Base-by-base conservation (phyloP, 2,888 invertebrate species). In the Zonitis immaculata region DNA sequence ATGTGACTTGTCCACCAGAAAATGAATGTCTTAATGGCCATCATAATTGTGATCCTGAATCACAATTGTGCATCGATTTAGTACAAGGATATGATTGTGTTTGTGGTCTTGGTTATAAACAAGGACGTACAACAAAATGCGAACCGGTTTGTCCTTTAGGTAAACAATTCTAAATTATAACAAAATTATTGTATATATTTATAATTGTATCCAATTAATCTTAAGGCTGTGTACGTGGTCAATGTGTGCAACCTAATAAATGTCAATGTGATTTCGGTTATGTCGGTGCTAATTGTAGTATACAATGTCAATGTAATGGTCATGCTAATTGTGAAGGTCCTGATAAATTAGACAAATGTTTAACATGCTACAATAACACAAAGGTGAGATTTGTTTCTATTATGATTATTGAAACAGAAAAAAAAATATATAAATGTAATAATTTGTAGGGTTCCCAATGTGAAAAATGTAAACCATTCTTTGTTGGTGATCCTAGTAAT, bases 241-340 rank as follows among this genome's bases (percentile, higher is more conserved):
- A 80, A 14, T 95, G 94, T 73, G 78, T 90, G 16, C 85, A 88
- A 66, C 94, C 94, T 47, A 84, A 91, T 70, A 82, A 85, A 54
- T 95, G 96, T 69, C 82, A 85, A 58, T 96, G 96, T 72, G 88
- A 93, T 78, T 96, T 97, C 77, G 95, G 95, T 52, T 96, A 91
- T 75, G 94, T 96, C 20, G 95, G 96, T 49, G 86, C 88, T 62
- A 94, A 95, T 78, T 97, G 96, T 74, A 91, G 91, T 64, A 91
- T 91, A 58, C 91, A 93, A 75, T 96, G 96, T 73, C 87, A 91
- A 73, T 97, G 96, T 74, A 95, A 96, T 73, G 94, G 94, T 0
- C 95, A 96, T 77, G 89, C 95, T 52, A 84, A 95, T 73, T 97
- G 96, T 73, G 87, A 85, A 66, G 91, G 93, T 1, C 91, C 91